Base-by-base conservation (phyloP, 2,888 invertebrate genomes). In the Drosophila picticornis region DNA sequence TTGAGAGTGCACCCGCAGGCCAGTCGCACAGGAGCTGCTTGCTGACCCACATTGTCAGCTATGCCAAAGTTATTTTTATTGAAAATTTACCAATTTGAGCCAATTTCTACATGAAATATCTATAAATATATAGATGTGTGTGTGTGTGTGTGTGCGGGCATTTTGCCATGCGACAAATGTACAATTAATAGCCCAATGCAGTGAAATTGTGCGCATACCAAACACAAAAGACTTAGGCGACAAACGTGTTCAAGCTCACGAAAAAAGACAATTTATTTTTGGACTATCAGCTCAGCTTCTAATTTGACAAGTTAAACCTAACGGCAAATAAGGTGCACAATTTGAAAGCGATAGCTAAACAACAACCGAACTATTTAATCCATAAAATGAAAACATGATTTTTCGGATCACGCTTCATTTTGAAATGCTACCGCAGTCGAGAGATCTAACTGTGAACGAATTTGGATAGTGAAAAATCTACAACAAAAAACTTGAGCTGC, bases 1-100 rank as follows among this genome's bases (percentile, higher is more conserved):
- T 85, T 80, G 64, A 83, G 43, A 81, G 80, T 71, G 85, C 89
- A 86, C 85, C 85, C 85, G 85, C 85, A 81, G 85, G 89, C 89
- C 75, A 80, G 76, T 75, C 75, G 80, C 72, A 79, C 76, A 79
- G 76, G 69, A 76, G 81, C 83, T 38, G 27, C 56, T 38, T 56
- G 40, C 57, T 83, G 82, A 83, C 81, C 81, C 81, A 83, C 83
- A 86, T 84, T 72, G 72, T 16, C 38, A 56, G 43, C 72, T 53
- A 75, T 75, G 80, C 63, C 70, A 73, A 72, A 84, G 88, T 62
- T 88, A 85, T 87, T 86, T 82, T 82, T 84, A 79, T 75, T 80
- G 87, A 87, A 89, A 84, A 84, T 81, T 84, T 63, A 82, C 82
- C 87, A 87, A 89, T 83, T 80, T 81, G 78, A 69, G 78, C 67